Percentiles rank a stretch among this genome's conserved stretches.
These are phyloP conservation scores for Diorhabda carinulata DNA, from an alignment of 1,140 invertebrate genomes.

Conservation along the genomic window DNA sequence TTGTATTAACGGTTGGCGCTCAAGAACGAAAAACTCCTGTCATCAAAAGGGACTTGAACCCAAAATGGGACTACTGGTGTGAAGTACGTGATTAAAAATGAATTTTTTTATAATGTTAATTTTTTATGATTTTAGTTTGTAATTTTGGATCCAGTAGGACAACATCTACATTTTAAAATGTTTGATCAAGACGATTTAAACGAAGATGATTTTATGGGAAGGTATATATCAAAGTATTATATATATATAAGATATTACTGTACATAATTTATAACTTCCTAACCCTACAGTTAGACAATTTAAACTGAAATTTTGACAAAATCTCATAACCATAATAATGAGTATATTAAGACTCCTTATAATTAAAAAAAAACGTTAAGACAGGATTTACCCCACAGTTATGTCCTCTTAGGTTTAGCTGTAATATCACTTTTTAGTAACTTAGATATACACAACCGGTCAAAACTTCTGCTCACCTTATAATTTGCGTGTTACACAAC, in stretches of 20 bases:
- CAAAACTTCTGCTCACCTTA: too few relatives aligned
- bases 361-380: too few relatives aligned
- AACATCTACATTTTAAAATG: constrained; percentile 49
- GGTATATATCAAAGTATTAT: constrained; percentile 52
- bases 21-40: constrained; percentile 80
- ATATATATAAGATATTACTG: neutral
- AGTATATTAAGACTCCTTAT: too few relatives aligned
- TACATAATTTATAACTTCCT: neutral
- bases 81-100: constrained; percentile 59
- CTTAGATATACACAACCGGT: too few relatives aligned
- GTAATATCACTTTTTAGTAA: too few relatives aligned
- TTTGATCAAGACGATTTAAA: constrained; percentile 77
- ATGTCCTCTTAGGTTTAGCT: too few relatives aligned
- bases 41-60: constrained; percentile 87
- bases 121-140: constrained; percentile 32
- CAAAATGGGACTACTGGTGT: constrained; percentile 89
- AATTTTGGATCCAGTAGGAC: constrained; percentile 35
- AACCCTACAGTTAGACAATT: neutral
- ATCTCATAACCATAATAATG: neutral
- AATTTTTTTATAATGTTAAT: constrained; percentile 5
- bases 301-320: neutral
- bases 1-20: constrained; percentile 77
- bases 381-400: too few relatives aligned
- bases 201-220: constrained; percentile 75
- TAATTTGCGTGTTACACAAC: too few relatives aligned